Conservation (phyloP, 2,113 vertebrate species). For the Eulemur macaco region DNA sequence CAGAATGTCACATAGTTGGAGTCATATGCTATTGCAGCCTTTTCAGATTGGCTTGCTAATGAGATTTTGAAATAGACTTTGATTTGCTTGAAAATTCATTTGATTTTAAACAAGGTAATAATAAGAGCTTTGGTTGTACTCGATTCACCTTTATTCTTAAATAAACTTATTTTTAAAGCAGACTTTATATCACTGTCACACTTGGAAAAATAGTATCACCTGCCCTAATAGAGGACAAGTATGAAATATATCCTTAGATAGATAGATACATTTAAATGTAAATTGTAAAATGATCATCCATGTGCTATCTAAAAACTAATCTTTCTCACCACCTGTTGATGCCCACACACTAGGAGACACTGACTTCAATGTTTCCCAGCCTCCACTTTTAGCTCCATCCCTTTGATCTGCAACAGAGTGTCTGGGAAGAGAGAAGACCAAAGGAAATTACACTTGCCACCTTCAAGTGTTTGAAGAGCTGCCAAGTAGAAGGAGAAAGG, state of each 20-base stretch:
- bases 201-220: neutral
- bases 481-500: conserved; percentile 23
- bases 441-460: conserved; percentile 29
- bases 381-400: neutral
- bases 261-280: neutral
- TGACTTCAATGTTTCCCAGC: conserved; percentile 35
- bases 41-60: conserved; percentile 10
- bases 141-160: conserved; percentile 36
- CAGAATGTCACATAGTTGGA: neutral
- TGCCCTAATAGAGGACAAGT: neutral
- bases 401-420: conserved; percentile 58
- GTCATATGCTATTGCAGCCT: neutral
- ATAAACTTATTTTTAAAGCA: conserved; percentile 46
- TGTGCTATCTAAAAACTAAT: conserved; percentile 40
- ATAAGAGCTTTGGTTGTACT: neutral
- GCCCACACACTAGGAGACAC: neutral
- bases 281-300: neutral
- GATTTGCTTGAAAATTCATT: neutral
- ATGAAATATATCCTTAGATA: neutral
- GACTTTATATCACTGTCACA: neutral
- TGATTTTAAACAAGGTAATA: conserved; percentile 41
- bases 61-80: conserved; percentile 1
- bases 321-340: conserved; percentile 13
- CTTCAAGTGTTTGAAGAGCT: conserved; percentile 51
- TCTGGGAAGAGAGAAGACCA: conserved; percentile 38